Evolutionary conservation across 2,113 vertebrate genomes (phyloP).

Genomic region (Madoqua kirkii): DNA sequence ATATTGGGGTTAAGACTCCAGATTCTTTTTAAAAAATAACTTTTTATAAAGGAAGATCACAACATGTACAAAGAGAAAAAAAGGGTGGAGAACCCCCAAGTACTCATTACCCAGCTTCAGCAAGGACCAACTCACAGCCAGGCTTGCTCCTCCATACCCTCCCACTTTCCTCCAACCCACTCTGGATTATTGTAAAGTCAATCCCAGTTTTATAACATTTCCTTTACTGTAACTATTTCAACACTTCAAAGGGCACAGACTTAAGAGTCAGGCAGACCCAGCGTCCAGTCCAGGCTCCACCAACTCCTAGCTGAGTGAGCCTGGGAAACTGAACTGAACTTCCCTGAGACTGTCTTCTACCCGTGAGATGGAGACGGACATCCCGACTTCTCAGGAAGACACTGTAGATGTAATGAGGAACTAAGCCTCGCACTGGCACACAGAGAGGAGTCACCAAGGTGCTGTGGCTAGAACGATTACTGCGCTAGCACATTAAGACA

Average conservation of each 20-base stretch:
- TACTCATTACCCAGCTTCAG: not conserved
- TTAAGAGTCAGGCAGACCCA: not conserved
- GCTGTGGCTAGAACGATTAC: not conserved
- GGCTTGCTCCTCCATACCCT: not conserved
- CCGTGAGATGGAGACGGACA: not conserved
- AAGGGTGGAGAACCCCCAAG: not conserved
- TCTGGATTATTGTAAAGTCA: not conserved
- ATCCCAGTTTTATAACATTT: not conserved
- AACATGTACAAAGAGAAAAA: not conserved
- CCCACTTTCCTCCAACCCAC: not conserved
- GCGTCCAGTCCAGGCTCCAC: not conserved
- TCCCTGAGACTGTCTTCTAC: not conserved
- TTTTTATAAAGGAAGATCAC: not conserved
- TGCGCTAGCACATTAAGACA: not conserved
- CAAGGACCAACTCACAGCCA: not conserved
- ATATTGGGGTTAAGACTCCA: not conserved
- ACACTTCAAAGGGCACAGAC: not conserved
- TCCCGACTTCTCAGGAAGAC: not conserved
- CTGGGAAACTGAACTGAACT: not conserved
- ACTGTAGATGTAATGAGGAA: not conserved
- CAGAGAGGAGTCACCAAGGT: fast-evolving
- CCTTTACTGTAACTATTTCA: not conserved
- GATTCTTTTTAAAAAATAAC: not conserved
- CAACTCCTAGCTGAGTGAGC: not conserved
- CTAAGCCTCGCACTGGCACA: not conserved